These are phyloP conservation scores for Drosophila watanabei DNA, from an alignment of 1,140 invertebrate species.

Conservation along the genomic window DNA sequence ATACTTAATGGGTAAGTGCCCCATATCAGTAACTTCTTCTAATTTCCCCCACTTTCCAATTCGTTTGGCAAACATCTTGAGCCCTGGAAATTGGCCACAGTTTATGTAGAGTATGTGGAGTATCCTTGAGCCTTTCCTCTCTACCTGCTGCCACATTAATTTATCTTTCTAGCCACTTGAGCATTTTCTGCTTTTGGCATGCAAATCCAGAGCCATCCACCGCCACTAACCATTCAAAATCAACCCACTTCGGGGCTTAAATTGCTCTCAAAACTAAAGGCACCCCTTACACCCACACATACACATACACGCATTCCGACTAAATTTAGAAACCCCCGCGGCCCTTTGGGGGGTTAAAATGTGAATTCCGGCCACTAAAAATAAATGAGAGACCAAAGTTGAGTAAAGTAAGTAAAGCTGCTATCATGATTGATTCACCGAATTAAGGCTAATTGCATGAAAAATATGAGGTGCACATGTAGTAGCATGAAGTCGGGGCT, in stretches of 20 bases:
- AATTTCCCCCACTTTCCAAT: slow-evolving; percentile 14
- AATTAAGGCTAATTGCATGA: slow-evolving; percentile 81
- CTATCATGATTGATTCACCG: slow-evolving; percentile 79
- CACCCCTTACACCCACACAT: neutral
- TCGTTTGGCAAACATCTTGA: slow-evolving; percentile 19
- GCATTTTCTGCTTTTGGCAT: slow-evolving; percentile 63
- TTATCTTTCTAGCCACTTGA: slow-evolving; percentile 35
- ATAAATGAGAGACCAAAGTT: slow-evolving; percentile 57
- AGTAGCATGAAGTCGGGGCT: slow-evolving; percentile 44
- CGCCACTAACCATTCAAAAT: slow-evolving; percentile 34
- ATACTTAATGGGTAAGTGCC: slow-evolving; percentile 5
- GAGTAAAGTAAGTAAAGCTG: slow-evolving; percentile 28
- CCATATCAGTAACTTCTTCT: slow-evolving; percentile 7
- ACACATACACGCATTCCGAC: slow-evolving; percentile 28
- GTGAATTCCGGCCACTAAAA: slow-evolving; percentile 52
- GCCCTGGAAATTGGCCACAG: slow-evolving; percentile 63
- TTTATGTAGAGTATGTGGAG: slow-evolving; percentile 64
- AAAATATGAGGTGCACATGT: slow-evolving; percentile 80
- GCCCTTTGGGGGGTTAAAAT: slow-evolving; percentile 24
- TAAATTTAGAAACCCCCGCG: slow-evolving; percentile 50
- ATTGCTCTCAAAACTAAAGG: slow-evolving; percentile 63
- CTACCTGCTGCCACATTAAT: slow-evolving; percentile 60
- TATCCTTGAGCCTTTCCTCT: slow-evolving; percentile 62
- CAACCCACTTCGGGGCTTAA: slow-evolving; percentile 58
- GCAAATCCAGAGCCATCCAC: slow-evolving; percentile 48